Conservation (phyloP, 2,113 vertebrate species). For the Platichthys stellatus region DNA sequence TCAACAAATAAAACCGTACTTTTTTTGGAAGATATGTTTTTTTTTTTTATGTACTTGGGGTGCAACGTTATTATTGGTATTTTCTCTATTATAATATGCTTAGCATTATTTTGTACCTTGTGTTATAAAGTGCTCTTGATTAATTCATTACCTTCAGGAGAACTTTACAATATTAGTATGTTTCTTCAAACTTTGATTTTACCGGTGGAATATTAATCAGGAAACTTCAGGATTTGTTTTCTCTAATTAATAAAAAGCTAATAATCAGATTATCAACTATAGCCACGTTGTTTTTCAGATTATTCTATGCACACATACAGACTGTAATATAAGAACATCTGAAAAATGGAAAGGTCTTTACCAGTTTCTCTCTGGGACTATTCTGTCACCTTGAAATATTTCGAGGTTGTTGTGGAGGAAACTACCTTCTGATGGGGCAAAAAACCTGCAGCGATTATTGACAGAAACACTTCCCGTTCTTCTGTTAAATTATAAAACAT, state of each 20-base stretch:
- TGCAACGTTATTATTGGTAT: no score
- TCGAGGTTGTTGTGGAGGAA: slow-evolving; percentile 27
- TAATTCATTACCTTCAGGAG: no score
- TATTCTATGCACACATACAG: background rate
- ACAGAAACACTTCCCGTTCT: background rate
- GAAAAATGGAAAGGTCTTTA: slow-evolving; percentile 21
- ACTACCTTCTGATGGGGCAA: slow-evolving; percentile 30
- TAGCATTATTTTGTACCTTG: no score
- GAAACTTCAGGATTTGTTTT: slow-evolving; percentile 9
- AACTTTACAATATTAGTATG: no score
- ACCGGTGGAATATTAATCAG: background rate
- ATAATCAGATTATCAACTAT: background rate
- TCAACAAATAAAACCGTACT: no score
- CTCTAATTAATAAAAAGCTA: slow-evolving; percentile 20
- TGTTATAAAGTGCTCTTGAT: no score
- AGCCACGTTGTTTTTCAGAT: background rate
- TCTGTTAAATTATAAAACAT: slow-evolving; percentile 59
- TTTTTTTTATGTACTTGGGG: no score
- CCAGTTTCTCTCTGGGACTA: slow-evolving; percentile 13
- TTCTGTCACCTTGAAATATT: slow-evolving; percentile 52
- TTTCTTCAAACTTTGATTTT: background rate
- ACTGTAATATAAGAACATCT: slow-evolving; percentile 10
- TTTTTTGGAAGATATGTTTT: no score
- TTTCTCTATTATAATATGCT: no score
- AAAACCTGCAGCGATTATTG: slow-evolving; percentile 44